phyloP scores from a whole-genome alignment of 2,888 invertebrate species.

The Conomelus anceps region DNA sequence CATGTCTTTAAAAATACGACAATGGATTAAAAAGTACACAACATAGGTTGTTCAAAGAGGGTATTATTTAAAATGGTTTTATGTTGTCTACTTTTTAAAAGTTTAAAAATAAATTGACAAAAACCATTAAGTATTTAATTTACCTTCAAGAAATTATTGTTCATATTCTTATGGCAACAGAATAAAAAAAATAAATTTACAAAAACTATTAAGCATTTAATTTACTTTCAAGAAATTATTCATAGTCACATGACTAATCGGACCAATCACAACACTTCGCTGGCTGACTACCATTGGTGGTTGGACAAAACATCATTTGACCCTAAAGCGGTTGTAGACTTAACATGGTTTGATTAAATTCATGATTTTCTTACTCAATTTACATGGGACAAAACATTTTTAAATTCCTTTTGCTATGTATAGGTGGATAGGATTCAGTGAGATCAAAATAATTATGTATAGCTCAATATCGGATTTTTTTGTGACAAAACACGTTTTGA shows the following conservation, averaged over 20 bases:
- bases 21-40: neutral
- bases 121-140: neutral
- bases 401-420: constrained; percentile 15
- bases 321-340: constrained; percentile 11
- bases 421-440: constrained; percentile 13
- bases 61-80: neutral
- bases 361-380: constrained; percentile 14
- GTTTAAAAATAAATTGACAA: neutral
- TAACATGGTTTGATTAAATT: constrained; percentile 17
- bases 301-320: constrained; percentile 16
- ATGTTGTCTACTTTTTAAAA: neutral
- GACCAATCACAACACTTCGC: constrained; percentile 15
- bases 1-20: neutral
- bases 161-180: neutral
- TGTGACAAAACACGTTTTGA: constrained; percentile 6
- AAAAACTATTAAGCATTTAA: no score
- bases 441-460: constrained; percentile 1
- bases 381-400: constrained; percentile 16
- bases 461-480: constrained; percentile 17
- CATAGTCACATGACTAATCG: constrained; percentile 14
- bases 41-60: neutral
- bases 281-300: constrained; percentile 17
- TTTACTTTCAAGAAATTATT: no score
- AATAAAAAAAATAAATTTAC: constrained; percentile 6
- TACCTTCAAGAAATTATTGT: neutral